phyloP scores from a whole-genome alignment of 2,113 vertebrate species.

The Numida meleagris region DNA sequence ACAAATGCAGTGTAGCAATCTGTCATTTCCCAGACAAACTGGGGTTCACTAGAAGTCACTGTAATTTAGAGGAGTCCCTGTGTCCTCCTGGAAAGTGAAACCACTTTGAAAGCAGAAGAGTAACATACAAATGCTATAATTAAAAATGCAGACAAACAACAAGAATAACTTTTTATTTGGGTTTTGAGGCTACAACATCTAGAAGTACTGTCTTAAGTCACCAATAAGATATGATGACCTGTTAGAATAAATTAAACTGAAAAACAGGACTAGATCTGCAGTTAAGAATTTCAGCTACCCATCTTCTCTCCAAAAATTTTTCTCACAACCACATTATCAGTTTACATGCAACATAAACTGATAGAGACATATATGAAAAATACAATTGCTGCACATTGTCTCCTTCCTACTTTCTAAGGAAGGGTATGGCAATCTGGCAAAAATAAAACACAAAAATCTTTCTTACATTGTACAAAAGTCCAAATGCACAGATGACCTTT shows the following conservation, averaged over 20 bases:
- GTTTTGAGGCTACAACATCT: neutral
- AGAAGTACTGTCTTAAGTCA: neutral
- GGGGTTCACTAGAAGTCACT: neutral
- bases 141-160: neutral
- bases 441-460: neutral
- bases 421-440: neutral
- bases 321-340: neutral
- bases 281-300: neutral
- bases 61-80: neutral
- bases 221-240: fast-evolving
- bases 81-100: neutral
- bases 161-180: neutral
- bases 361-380: neutral
- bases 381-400: neutral
- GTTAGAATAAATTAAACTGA: neutral
- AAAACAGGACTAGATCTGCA: neutral
- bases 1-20: neutral
- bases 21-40: neutral
- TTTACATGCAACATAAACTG: neutral
- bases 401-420: neutral
- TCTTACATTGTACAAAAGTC: neutral
- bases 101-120: neutral
- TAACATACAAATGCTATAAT: neutral
- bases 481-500: neutral
- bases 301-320: neutral